These are phyloP conservation scores for Octopus sinensis DNA, from an alignment of 1,140 invertebrate genomes.

Conservation along the genomic window DNA sequence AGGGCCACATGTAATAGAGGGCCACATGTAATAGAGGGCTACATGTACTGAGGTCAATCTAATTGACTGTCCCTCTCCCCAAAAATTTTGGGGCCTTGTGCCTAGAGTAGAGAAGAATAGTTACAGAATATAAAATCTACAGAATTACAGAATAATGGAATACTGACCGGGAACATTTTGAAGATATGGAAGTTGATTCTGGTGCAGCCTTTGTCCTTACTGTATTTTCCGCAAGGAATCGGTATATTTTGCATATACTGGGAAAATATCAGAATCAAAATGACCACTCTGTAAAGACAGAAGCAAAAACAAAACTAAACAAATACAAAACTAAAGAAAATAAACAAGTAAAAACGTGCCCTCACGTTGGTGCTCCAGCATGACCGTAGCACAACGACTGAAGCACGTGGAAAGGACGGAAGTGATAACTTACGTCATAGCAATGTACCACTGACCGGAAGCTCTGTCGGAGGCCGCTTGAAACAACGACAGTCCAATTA, in stretches of 20 bases:
- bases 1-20: neutral
- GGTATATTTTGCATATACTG: conserved; percentile 74
- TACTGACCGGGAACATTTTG: conserved; percentile 77
- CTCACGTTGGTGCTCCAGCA: no score
- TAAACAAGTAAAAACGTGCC: neutral
- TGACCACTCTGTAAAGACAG: conserved; percentile 69
- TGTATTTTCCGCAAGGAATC: conserved; percentile 66
- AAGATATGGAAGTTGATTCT: conserved; percentile 67
- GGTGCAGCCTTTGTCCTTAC: conserved; percentile 62
- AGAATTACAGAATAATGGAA: neutral
- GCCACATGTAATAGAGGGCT: neutral
- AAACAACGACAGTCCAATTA: conserved; percentile 77
- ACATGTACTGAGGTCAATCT: neutral
- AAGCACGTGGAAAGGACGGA: no score
- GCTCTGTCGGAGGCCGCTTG: conserved; percentile 73
- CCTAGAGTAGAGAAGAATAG: neutral
- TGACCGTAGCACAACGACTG: no score
- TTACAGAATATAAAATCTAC: neutral
- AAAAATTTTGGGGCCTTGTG: neutral
- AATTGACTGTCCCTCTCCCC: neutral
- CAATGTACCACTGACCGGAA: conserved; percentile 77
- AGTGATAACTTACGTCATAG: conserved; percentile 64
- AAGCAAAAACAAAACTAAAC: no score
- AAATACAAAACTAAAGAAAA: no score
- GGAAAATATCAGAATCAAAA: conserved; percentile 77